Evolutionary conservation across 2,113 vertebrate genomes (phyloP).

Genomic region (Carollia perspicillata): DNA sequence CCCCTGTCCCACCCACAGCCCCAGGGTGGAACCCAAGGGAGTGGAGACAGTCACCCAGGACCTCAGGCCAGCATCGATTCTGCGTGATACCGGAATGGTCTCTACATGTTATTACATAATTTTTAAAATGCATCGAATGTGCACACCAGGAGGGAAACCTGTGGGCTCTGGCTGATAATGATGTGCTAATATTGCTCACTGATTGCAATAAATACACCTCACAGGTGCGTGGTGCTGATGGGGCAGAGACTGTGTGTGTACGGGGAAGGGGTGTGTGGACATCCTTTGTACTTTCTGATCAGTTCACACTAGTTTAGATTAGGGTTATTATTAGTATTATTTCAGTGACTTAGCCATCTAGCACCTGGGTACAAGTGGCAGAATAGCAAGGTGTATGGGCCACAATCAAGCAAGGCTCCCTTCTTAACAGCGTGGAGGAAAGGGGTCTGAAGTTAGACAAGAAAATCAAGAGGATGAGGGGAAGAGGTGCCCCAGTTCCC

Average conservation of each 20-base stretch:
- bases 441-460: background rate
- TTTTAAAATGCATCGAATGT: background rate
- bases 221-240: rapidly evolving
- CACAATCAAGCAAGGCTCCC: background rate
- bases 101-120: background rate
- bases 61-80: background rate
- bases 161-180: background rate
- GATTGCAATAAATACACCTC: rapidly evolving
- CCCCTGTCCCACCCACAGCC: too few species aligned
- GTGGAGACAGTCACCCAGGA: rapidly evolving
- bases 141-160: background rate
- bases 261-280: rapidly evolving
- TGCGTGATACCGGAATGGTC: background rate
- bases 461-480: background rate
- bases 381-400: background rate
- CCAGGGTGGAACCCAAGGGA: background rate
- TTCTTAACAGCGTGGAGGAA: background rate
- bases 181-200: rapidly evolving
- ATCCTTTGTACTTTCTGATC: background rate
- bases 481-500: background rate
- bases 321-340: background rate
- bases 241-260: rapidly evolving
- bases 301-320: background rate
- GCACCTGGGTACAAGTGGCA: background rate
- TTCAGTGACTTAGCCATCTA: background rate